Conservation (phyloP, 2,797 vertebrate genomes). For the Ctenochaetus hawaiiensis region DNA sequence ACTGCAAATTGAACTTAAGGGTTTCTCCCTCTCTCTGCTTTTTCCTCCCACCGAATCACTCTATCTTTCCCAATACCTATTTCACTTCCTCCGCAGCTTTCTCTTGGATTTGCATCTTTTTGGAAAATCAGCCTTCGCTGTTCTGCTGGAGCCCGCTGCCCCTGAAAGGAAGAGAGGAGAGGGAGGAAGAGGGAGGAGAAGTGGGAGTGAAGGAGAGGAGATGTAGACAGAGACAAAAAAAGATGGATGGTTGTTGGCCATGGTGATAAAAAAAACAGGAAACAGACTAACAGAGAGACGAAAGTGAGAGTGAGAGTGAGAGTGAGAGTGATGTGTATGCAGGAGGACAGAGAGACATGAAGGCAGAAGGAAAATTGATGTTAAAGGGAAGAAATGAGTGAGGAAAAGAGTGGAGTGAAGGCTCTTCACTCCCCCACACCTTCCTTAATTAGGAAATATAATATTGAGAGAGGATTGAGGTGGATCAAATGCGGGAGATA, state of each 20-base stretch:
- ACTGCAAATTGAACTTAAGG: slow-evolving; percentile 84
- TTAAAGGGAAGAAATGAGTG: slow-evolving; percentile 47
- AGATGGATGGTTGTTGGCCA: slow-evolving; percentile 38
- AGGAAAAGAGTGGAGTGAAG: slow-evolving; percentile 43
- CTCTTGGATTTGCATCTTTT: slow-evolving; percentile 66
- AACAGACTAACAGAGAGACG: slow-evolving; percentile 43
- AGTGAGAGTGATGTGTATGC: slow-evolving; percentile 47
- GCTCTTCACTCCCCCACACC: slow-evolving; percentile 53
- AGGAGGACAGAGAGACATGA: slow-evolving; percentile 18
- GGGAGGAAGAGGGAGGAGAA: slow-evolving; percentile 18
- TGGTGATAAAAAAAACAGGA: slow-evolving; percentile 47
- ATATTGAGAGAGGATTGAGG: slow-evolving; percentile 70
- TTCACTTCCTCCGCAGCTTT: slow-evolving; percentile 47
- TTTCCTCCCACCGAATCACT: slow-evolving; percentile 52
- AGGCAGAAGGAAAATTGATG: slow-evolving; percentile 40
- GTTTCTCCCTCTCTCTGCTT: slow-evolving; percentile 53
- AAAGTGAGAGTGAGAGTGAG: slow-evolving; percentile 54
- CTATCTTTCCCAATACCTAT: slow-evolving; percentile 34
- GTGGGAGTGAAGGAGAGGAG: slow-evolving; percentile 36
- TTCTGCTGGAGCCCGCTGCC: slow-evolving; percentile 35
- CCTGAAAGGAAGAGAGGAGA: slow-evolving; percentile 16
- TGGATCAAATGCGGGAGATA: slow-evolving; percentile 72
- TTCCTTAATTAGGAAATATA: slow-evolving; percentile 78
- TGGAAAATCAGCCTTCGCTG: slow-evolving; percentile 57
- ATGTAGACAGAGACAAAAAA: slow-evolving; percentile 6